These are phyloP conservation scores for Drosophila neoperkinsi DNA, from an alignment of 2,888 invertebrate species.

Conservation along the genomic window DNA sequence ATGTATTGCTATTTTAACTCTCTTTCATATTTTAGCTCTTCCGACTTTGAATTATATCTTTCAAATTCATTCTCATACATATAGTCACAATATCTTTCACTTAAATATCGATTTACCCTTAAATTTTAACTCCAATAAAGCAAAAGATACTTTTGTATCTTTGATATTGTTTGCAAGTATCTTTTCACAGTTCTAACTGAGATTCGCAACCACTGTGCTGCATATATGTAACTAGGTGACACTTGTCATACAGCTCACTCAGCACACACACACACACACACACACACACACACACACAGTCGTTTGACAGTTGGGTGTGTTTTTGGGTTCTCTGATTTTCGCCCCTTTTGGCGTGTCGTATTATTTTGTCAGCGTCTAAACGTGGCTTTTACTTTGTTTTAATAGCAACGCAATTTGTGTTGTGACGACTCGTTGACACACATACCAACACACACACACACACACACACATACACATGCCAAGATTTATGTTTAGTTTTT, in stretches of 20 bases:
- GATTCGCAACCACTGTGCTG: slow-evolving; percentile 52
- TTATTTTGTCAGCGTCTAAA: slow-evolving; percentile 59
- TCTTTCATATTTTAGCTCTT: not conserved
- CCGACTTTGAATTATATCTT: not conserved
- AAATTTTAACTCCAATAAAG: not conserved
- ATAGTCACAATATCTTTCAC: not conserved
- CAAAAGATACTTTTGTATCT: slow-evolving; percentile 12
- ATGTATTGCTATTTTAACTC: no score
- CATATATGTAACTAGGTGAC: slow-evolving; percentile 54
- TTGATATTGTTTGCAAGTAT: not conserved
- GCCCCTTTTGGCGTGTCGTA: slow-evolving; percentile 43
- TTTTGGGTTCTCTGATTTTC: slow-evolving; percentile 38
- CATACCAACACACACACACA: slow-evolving; percentile 42
- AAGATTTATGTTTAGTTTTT: slow-evolving; percentile 64
- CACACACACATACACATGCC: slow-evolving; percentile 2
- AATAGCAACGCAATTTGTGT: slow-evolving; percentile 69
- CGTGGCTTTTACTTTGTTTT: slow-evolving; percentile 67
- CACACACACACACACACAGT: slow-evolving; percentile 1
- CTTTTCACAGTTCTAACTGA: not conserved
- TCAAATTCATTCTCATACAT: fast-evolving
- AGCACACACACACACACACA: not conserved
- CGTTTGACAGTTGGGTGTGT: slow-evolving; percentile 53
- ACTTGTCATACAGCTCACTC: slow-evolving; percentile 62
- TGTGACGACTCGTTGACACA: slow-evolving; percentile 66
- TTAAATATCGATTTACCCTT: not conserved